phyloP scores from a whole-genome alignment of 2,113 vertebrate genomes.

The Gobio gobio region DNA sequence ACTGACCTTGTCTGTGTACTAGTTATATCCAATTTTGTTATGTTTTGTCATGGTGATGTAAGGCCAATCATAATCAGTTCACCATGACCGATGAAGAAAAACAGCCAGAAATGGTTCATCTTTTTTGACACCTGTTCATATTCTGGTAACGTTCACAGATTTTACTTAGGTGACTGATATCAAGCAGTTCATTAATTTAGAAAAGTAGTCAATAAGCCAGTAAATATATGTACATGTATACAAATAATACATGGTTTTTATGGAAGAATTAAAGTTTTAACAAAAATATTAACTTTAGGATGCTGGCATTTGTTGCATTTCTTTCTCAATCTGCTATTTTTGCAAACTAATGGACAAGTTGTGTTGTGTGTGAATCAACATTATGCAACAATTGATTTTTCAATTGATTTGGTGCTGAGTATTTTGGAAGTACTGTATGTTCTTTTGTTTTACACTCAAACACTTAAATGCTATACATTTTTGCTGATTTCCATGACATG shows the following conservation, averaged over 20 bases:
- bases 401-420: neutral
- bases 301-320: neutral
- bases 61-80: neutral
- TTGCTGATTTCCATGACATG: neutral
- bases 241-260: no score
- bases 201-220: neutral
- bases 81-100: neutral
- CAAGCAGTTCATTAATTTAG: neutral
- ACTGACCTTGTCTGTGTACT: neutral
- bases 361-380: neutral
- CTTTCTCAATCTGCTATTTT: neutral
- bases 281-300: no score
- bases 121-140: neutral
- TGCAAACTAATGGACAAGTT: neutral
- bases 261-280: no score
- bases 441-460: neutral
- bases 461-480: neutral
- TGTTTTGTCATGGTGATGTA: neutral
- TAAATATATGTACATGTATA: no score
- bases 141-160: neutral
- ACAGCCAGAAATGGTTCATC: neutral
- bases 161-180: neutral
- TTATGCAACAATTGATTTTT: neutral
- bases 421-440: neutral
- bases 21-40: neutral